phyloP scores from a whole-genome alignment of 2,888 invertebrate genomes.

The Digitonthophagus gazella region DNA sequence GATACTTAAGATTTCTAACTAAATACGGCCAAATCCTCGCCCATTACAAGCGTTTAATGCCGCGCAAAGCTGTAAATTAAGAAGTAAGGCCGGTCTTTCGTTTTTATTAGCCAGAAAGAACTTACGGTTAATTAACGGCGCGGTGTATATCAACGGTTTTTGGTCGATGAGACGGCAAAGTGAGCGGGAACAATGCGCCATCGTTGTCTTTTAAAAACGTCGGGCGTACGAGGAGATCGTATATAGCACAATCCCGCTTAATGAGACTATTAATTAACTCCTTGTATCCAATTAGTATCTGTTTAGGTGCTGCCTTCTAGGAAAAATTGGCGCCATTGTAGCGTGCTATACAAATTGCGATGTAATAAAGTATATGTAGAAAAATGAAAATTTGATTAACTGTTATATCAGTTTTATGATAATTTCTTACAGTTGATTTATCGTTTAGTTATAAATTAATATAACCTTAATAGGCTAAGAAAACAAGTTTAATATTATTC shows the following conservation, averaged over 20 bases:
- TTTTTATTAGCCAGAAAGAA: conserved; percentile 4
- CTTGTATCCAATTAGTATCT: conserved; percentile 32
- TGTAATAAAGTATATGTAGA: neutral
- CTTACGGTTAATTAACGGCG: neutral
- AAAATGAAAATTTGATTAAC: neutral
- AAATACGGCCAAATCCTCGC: neutral
- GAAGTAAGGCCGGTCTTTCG: neutral
- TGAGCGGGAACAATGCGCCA: conserved; percentile 6
- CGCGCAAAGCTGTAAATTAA: neutral
- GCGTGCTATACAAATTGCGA: neutral
- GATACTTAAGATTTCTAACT: neutral
- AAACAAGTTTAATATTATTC: neutral
- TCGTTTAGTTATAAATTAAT: too few relatives aligned
- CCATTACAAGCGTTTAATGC: neutral
- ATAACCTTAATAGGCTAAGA: too few relatives aligned
- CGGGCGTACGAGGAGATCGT: conserved; percentile 10
- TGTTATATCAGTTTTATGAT: too few relatives aligned
- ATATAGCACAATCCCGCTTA: conserved; percentile 25
- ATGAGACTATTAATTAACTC: conserved; percentile 34
- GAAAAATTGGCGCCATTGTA: conserved; percentile 8
- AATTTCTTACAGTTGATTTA: too few relatives aligned
- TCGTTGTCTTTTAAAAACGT: conserved; percentile 17
- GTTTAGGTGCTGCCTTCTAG: conserved; percentile 15
- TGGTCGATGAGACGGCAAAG: neutral
- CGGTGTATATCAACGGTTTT: neutral